A percentile compares a stretch with the other conserved stretches of the same genome.
Evolutionary conservation across 2,797 vertebrate genomes (phyloP).

Genomic region (Alcedo atthis): DNA sequence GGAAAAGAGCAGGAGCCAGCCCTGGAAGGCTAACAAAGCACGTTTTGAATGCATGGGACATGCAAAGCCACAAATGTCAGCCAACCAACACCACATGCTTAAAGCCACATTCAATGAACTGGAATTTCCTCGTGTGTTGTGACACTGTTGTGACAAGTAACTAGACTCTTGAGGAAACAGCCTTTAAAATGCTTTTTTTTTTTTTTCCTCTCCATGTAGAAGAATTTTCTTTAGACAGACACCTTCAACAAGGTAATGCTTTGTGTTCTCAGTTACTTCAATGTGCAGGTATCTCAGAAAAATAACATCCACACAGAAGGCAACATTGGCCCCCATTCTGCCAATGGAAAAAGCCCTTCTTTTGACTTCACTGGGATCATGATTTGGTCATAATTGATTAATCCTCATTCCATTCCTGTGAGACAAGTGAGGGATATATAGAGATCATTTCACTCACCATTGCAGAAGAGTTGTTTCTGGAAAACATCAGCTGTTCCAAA

Average conservation of each 20-base stretch:
- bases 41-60: slow-evolving; percentile 18
- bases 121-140: background rate
- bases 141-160: background rate
- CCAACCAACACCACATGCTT: background rate
- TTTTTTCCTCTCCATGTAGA: background rate
- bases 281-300: background rate
- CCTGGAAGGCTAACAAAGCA: background rate
- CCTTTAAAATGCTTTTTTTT: slow-evolving; percentile 16
- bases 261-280: background rate
- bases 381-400: background rate
- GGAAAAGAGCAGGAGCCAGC: background rate
- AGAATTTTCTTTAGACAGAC: background rate
- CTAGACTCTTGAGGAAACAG: background rate
- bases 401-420: slow-evolving; percentile 46
- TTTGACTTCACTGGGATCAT: background rate
- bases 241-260: background rate
- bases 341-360: background rate
- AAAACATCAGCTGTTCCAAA: slow-evolving; percentile 37
- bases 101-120: background rate
- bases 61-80: slow-evolving; percentile 21
- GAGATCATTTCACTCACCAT: background rate
- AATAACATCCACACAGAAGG: background rate
- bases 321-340: background rate
- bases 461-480: background rate
- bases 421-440: background rate